Conservation (phyloP, 30 jellyfish, hydroid and myxozoan species). For the Clytia hemisphaerica region DNA sequence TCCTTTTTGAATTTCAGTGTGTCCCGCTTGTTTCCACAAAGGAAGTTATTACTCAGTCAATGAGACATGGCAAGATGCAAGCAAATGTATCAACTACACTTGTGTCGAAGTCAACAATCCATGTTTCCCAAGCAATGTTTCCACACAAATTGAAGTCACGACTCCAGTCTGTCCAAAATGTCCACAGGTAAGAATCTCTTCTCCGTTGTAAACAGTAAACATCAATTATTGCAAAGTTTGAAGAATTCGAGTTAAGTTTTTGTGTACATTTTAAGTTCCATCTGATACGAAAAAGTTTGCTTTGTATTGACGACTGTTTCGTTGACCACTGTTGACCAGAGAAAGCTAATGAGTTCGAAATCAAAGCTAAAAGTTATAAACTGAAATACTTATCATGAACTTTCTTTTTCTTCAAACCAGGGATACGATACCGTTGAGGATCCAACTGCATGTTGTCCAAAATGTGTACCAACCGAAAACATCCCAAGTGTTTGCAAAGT, state of each 20-base stretch:
- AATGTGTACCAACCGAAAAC: conserved; percentile 48
- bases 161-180: conserved; percentile 64
- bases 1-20: conserved; percentile 27
- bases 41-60: conserved; percentile 68
- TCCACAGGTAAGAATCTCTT: conserved; percentile 40
- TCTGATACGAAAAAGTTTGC: too few relatives aligned
- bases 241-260: too few relatives aligned
- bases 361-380: too few relatives aligned
- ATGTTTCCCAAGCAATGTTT: conserved; percentile 63
- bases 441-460: too few relatives aligned
- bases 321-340: too few relatives aligned
- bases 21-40: conserved; percentile 83
- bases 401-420: background rate
- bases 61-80: conserved; percentile 76
- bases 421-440: conserved; percentile 51
- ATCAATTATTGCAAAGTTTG: too few relatives aligned
- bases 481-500: conserved; percentile 46
- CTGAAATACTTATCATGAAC: too few relatives aligned
- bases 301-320: too few relatives aligned
- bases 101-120: conserved; percentile 73
- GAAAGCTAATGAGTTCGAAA: too few relatives aligned
- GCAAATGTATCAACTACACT: conserved; percentile 64
- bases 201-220: too few relatives aligned
- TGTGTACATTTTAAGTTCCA: too few relatives aligned
- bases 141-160: conserved; percentile 58